A percentile compares a stretch with the other conserved stretches of the same genome.
These are phyloP conservation scores for Temnothorax unifasciatus DNA, from an alignment of 2,888 invertebrate species.

Conservation along the genomic window DNA sequence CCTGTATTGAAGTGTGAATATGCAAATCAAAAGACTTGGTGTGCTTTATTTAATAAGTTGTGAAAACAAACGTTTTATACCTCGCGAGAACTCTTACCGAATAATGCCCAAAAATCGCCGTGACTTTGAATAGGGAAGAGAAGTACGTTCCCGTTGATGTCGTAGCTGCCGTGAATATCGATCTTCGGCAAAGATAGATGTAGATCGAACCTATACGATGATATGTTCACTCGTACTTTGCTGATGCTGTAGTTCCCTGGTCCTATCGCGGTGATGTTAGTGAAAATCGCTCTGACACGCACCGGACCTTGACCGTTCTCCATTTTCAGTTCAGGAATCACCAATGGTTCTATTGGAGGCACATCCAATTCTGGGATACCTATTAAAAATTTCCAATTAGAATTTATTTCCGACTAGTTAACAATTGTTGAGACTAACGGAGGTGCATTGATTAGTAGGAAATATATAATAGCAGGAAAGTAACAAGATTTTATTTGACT, in stretches of 20 bases:
- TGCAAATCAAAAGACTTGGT: neutral
- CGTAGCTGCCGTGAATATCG: constrained; percentile 92
- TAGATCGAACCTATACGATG: constrained; percentile 81
- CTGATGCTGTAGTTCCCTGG: constrained; percentile 92
- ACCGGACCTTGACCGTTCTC: constrained; percentile 93
- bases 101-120: constrained; percentile 94
- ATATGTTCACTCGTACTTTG: constrained; percentile 87
- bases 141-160: constrained; percentile 92
- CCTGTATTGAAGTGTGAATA: constrained; percentile 84
- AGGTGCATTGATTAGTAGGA: neutral
- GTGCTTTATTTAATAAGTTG: neutral
- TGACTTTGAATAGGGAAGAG: constrained; percentile 93
- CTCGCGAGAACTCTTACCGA: constrained; percentile 88
- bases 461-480: neutral
- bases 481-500: neutral
- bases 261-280: constrained; percentile 92
- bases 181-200: constrained; percentile 89
- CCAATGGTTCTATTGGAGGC: constrained; percentile 92
- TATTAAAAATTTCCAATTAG: constrained; percentile 61
- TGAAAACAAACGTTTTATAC: neutral
- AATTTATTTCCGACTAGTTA: neutral
- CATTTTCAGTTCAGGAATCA: constrained; percentile 91
- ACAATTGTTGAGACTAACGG: neutral
- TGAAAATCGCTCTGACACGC: constrained; percentile 91
- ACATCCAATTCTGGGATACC: constrained; percentile 92